Conservation (phyloP, 2,888 invertebrate genomes). For the Melolontha melolontha region DNA sequence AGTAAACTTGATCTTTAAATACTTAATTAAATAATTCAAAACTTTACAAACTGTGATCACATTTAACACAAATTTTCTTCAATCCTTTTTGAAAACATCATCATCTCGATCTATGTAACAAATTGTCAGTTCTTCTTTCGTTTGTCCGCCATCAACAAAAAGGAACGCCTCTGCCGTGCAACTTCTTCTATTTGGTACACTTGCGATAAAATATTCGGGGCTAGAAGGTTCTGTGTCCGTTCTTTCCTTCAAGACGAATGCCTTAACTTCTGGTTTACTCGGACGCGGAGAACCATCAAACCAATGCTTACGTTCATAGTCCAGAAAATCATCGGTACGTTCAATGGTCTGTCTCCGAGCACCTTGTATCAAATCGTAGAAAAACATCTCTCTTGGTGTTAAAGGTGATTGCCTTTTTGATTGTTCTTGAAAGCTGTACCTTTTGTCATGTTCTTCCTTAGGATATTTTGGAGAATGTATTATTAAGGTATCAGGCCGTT, state of each 20-base stretch:
- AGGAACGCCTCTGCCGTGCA: slow-evolving; percentile 46
- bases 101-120: slow-evolving; percentile 40
- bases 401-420: slow-evolving; percentile 39
- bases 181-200: slow-evolving; percentile 37
- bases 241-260: slow-evolving; percentile 37
- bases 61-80: background rate
- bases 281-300: slow-evolving; percentile 24
- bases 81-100: slow-evolving; percentile 33
- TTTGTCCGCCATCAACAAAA: slow-evolving; percentile 44
- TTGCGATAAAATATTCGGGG: slow-evolving; percentile 47
- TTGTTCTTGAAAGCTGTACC: slow-evolving; percentile 16
- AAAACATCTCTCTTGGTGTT: slow-evolving; percentile 46
- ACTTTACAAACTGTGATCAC: background rate
- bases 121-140: slow-evolving; percentile 37
- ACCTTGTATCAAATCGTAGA: slow-evolving; percentile 44
- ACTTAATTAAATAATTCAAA: too few species aligned
- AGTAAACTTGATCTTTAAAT: too few species aligned
- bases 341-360: slow-evolving; percentile 31
- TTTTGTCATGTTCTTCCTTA: slow-evolving; percentile 15
- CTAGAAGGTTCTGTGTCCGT: slow-evolving; percentile 33
- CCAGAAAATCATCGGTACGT: slow-evolving; percentile 41
- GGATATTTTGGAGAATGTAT: slow-evolving; percentile 36
- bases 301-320: slow-evolving; percentile 43
- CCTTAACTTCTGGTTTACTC: slow-evolving; percentile 41
- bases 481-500: slow-evolving; percentile 41